A percentile compares a stretch with the other conserved stretches of the same genome.
These are phyloP conservation scores for Drosophila ananassae DNA, from an alignment of 1,140 invertebrate species.

Conservation along the genomic window DNA sequence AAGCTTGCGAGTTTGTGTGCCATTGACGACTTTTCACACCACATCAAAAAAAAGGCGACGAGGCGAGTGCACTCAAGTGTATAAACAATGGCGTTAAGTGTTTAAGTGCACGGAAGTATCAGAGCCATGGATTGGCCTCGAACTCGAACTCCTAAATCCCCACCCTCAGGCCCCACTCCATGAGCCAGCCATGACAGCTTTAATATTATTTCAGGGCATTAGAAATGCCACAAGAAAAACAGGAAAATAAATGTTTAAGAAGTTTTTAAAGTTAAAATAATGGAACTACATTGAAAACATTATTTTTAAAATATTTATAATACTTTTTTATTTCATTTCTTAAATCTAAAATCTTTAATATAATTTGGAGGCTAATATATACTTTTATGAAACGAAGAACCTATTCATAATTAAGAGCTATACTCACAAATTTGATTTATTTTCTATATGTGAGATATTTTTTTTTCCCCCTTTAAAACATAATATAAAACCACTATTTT, in stretches of 20 bases:
- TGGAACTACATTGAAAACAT: too few species aligned
- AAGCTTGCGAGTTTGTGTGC: constrained; percentile 51
- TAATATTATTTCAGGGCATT: constrained; percentile 72
- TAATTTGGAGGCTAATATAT: too few species aligned
- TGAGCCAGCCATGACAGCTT: constrained; percentile 30
- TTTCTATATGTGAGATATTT: background rate
- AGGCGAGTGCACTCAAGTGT: constrained; percentile 78
- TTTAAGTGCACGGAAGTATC: constrained; percentile 82
- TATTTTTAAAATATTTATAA: too few species aligned
- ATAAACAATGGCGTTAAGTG: constrained; percentile 82
- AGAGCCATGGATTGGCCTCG: constrained; percentile 62
- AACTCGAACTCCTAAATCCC: constrained; percentile 32
- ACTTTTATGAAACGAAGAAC: too few species aligned
- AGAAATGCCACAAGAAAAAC: background rate
- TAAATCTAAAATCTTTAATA: too few species aligned
- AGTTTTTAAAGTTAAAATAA: too few species aligned
- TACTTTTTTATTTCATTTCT: too few species aligned
- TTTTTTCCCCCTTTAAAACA: too few species aligned
- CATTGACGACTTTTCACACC: constrained; percentile 76
- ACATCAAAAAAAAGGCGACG: constrained; percentile 77
- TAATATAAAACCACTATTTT: too few species aligned
- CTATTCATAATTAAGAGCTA: too few species aligned
- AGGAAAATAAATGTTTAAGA: background rate
- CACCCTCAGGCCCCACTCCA: background rate
- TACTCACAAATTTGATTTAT: too few species aligned